Conservation (phyloP, 2,113 vertebrate genomes). For the Xerus inauris region DNA sequence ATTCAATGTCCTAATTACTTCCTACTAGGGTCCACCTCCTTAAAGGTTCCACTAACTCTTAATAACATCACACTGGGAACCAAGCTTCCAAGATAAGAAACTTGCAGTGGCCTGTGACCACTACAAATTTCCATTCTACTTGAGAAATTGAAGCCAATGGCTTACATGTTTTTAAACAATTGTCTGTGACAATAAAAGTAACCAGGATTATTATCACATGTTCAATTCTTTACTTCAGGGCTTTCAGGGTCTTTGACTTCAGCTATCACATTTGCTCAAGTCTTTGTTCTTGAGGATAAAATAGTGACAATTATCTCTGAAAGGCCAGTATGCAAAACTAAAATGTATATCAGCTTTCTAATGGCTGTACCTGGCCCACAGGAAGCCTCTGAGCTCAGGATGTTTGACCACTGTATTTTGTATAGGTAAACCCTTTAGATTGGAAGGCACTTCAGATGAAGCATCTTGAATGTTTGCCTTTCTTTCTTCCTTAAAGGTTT, state of each 20-base stretch:
- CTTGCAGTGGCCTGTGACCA: background rate
- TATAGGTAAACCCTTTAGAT: background rate
- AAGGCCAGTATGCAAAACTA: background rate
- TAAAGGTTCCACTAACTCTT: background rate
- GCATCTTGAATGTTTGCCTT: background rate
- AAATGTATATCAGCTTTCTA: background rate
- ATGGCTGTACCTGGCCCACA: background rate
- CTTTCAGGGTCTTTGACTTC: background rate
- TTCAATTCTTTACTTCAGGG: background rate
- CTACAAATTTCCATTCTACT: background rate
- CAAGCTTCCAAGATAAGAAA: background rate
- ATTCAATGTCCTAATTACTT: background rate
- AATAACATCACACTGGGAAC: background rate
- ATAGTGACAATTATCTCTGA: background rate
- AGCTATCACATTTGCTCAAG: background rate
- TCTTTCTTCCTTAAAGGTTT: background rate
- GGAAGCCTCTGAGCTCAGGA: background rate
- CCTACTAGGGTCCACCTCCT: background rate
- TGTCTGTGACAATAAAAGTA: background rate
- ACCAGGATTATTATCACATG: background rate
- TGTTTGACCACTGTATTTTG: background rate
- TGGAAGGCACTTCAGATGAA: background rate
- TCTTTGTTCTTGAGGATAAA: background rate
- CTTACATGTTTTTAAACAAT: background rate
- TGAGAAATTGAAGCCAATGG: constrained; percentile 29